Evolutionary conservation across 2,113 vertebrate species (phyloP).

Genomic region (Tetraodon nigroviridis): DNA sequence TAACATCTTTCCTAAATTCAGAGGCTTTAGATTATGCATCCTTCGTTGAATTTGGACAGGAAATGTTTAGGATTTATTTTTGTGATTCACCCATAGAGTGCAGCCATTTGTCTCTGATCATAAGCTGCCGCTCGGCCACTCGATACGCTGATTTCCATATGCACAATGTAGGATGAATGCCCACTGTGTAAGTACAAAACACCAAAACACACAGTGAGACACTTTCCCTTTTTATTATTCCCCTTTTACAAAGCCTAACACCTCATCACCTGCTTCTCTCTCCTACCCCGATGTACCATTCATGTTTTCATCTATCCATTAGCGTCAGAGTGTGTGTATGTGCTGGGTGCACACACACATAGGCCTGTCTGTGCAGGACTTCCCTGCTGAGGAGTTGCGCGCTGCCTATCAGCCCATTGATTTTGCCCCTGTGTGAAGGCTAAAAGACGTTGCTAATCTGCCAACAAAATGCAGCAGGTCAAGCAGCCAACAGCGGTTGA

Average conservation of each 20-base stretch:
- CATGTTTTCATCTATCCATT: constrained; percentile 29
- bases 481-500: constrained; percentile 61
- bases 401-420: constrained; percentile 43
- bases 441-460: constrained; percentile 70
- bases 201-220: constrained; percentile 56
- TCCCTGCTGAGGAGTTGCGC: constrained; percentile 61
- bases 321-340: constrained; percentile 7
- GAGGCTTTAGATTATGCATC: not conserved
- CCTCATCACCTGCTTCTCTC: constrained; percentile 53
- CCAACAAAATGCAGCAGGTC: constrained; percentile 62
- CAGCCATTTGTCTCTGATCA: constrained; percentile 26
- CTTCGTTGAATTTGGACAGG: constrained; percentile 10
- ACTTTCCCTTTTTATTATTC: constrained; percentile 35
- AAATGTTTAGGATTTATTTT: constrained; percentile 18
- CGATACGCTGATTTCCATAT: constrained; percentile 33
- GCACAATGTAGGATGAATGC: constrained; percentile 45
- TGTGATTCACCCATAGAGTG: not conserved
- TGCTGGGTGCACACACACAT: constrained; percentile 5
- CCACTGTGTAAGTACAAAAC: constrained; percentile 49
- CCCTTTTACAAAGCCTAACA: constrained; percentile 6
- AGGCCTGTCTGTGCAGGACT: constrained; percentile 32
- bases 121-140: constrained; percentile 33
- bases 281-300: constrained; percentile 26
- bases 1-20: no score
- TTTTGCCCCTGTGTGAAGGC: constrained; percentile 37